These are phyloP conservation scores for Temnothorax nylanderi DNA, from an alignment of 1,140 invertebrate species.

Conservation along the genomic window DNA sequence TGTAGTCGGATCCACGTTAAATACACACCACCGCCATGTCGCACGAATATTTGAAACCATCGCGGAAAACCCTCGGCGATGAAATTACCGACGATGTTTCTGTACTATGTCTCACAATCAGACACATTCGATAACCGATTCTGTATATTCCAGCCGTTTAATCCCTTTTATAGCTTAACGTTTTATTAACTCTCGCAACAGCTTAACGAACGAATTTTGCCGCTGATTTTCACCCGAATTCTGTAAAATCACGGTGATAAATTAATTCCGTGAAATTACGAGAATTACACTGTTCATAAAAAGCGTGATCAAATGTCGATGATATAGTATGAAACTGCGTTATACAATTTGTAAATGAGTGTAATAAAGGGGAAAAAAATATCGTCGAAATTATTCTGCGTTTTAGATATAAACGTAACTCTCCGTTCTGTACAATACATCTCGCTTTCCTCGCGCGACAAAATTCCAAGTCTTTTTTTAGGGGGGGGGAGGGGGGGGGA, in stretches of 20 bases:
- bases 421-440: background rate
- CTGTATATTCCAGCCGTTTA: background rate
- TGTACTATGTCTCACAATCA: background rate
- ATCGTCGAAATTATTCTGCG: background rate
- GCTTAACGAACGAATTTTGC: slow-evolving; percentile 20
- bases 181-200: slow-evolving; percentile 38
- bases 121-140: background rate
- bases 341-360: background rate
- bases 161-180: background rate
- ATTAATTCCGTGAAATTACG: slow-evolving; percentile 36
- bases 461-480: background rate
- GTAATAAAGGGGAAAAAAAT: slow-evolving; percentile 10
- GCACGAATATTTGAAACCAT: slow-evolving; percentile 3
- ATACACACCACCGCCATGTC: slow-evolving; percentile 30
- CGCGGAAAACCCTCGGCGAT: background rate
- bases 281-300: background rate
- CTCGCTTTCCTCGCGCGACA: background rate
- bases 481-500: no score
- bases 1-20: slow-evolving; percentile 65
- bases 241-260: slow-evolving; percentile 20
- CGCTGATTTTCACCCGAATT: slow-evolving; percentile 26
- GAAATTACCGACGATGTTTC: slow-evolving; percentile 1
- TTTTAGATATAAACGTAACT: background rate
- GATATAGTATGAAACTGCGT: slow-evolving; percentile 1
- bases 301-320: slow-evolving; percentile 29